Conservation (phyloP, 1,140 invertebrate genomes). For the Dryas iulia region DNA sequence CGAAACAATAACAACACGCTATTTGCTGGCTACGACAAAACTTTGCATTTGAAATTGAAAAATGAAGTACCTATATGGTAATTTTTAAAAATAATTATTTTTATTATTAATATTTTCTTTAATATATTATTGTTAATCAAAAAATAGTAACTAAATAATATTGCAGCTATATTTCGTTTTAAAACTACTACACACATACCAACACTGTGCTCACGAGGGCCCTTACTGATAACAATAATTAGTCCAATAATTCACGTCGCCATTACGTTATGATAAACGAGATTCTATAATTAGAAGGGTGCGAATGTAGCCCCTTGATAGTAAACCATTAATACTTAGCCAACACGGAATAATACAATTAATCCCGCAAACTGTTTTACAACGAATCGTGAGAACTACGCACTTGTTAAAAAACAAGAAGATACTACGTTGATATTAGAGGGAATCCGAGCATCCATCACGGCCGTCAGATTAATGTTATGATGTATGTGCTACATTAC, state of each 20-base stretch:
- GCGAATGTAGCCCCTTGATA: constrained; percentile 53
- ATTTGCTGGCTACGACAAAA: constrained; percentile 27
- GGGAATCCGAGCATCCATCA: constrained; percentile 54
- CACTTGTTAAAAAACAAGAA: constrained; percentile 69
- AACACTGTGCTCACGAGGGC: constrained; percentile 5
- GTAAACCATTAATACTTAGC: constrained; percentile 63
- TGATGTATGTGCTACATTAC: constrained; percentile 49
- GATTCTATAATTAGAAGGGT: constrained; percentile 66
- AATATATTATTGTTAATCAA: not conserved
- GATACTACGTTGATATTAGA: constrained; percentile 37
- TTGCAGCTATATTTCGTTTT: not conserved
- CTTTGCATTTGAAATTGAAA: not conserved
- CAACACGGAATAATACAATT: constrained; percentile 74
- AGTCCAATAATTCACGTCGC: constrained; percentile 56
- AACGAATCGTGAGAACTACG: constrained; percentile 62
- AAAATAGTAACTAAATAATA: not conserved
- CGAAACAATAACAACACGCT: constrained; percentile 34
- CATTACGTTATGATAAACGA: constrained; percentile 64
- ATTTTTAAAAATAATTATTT: no score
- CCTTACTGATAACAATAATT: constrained; percentile 47
- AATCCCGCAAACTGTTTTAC: constrained; percentile 67
- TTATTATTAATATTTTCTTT: no score
- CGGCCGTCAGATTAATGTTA: constrained; percentile 56
- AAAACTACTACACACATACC: constrained; percentile 4
- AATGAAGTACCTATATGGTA: not conserved